Percentiles rank a stretch among this genome's conserved stretches.
phyloP scores from a whole-genome alignment of 1,140 invertebrate species.

The Penaeus japonicus region DNA sequence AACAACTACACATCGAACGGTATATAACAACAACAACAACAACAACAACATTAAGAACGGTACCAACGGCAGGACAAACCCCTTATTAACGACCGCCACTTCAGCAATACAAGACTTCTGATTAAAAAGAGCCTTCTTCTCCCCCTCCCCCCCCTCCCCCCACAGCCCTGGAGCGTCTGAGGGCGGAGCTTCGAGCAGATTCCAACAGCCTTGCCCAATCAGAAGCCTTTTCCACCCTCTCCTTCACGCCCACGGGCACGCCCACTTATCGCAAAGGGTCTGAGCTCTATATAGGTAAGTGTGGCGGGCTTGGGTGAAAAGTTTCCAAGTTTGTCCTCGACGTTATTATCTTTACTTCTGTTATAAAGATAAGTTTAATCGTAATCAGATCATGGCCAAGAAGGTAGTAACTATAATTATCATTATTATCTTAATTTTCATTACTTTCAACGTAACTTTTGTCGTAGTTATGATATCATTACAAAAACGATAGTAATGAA shows the following conservation, averaged over 20 bases:
- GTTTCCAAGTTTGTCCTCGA: background rate
- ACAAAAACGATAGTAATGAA: no score
- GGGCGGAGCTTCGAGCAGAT: conserved; percentile 66
- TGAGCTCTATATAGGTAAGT: conserved; percentile 57
- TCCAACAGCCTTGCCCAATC: conserved; percentile 63
- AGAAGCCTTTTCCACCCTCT: conserved; percentile 60
- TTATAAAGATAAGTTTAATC: no score
- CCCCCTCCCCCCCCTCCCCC: conserved; percentile 23
- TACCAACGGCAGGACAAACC: background rate
- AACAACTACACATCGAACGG: no score
- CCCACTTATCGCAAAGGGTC: conserved; percentile 59
- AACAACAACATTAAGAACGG: background rate
- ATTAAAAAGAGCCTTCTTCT: background rate
- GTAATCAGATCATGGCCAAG: no score
- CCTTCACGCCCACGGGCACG: conserved; percentile 51
- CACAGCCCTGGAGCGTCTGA: conserved; percentile 67
- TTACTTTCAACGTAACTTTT: no score
- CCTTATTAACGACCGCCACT: background rate
- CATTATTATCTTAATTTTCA: no score
- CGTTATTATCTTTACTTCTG: background rate
- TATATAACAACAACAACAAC: background rate
- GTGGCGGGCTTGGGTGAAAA: background rate
- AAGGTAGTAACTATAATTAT: no score
- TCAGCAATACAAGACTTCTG: background rate
- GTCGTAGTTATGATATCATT: no score